These are phyloP conservation scores for Parascotia fuliginaria DNA, from an alignment of 2,888 invertebrate species.

Conservation along the genomic window DNA sequence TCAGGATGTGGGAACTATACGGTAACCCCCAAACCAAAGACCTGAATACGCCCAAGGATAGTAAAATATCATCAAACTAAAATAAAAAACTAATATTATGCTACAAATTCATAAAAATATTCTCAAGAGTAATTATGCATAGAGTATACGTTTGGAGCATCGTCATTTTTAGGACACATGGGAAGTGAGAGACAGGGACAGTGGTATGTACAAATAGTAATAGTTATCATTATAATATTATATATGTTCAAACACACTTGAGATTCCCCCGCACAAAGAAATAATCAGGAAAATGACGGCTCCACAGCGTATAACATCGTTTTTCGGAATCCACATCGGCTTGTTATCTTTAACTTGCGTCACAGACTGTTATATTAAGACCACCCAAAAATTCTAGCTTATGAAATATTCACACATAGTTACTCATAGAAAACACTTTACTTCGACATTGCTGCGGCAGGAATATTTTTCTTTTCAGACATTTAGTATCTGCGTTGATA, in stretches of 20 bases:
- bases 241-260: not conserved
- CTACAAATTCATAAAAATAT: not conserved
- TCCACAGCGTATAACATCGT: not conserved
- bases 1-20: not conserved
- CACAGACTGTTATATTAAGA: no score
- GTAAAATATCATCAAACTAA: not conserved
- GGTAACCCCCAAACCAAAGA: slow-evolving; percentile 9
- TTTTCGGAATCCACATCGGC: not conserved
- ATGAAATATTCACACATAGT: not conserved
- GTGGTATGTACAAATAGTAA: no score
- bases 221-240: not conserved
- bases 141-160: not conserved
- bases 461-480: not conserved
- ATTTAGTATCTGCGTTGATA: not conserved
- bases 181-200: no score
- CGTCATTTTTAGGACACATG: no score
- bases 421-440: not conserved
- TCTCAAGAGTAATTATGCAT: not conserved
- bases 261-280: not conserved
- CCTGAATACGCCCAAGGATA: slow-evolving; percentile 9
- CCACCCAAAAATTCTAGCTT: not conserved
- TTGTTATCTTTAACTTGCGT: no score
- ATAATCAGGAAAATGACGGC: not conserved
- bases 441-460: not conserved
- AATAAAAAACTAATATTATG: not conserved